Percentiles rank a stretch among this genome's conserved stretches.
Conservation (phyloP, 1,140 invertebrate species). For the Platyura marginata region DNA sequence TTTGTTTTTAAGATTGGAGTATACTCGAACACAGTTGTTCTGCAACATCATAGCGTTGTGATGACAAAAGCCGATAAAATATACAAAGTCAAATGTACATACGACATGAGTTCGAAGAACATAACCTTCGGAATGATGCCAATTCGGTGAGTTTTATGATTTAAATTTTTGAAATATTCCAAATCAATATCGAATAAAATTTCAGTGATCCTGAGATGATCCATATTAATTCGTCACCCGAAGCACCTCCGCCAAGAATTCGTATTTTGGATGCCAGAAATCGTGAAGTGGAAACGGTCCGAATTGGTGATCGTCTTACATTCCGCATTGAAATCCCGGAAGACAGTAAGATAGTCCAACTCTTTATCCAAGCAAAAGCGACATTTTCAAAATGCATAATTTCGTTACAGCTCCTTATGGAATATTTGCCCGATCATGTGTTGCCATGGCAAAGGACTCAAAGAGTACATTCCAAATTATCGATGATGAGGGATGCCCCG, state of each 20-base stretch:
- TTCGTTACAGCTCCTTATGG: slow-evolving; percentile 72
- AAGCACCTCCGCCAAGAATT: slow-evolving; percentile 84
- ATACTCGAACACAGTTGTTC: slow-evolving; percentile 85
- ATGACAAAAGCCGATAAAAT: slow-evolving; percentile 95
- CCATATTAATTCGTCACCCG: slow-evolving; percentile 84
- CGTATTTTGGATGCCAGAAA: slow-evolving; percentile 68
- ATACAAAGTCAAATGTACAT: slow-evolving; percentile 91
- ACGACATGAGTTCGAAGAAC: slow-evolving; percentile 91
- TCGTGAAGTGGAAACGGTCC: slow-evolving; percentile 81
- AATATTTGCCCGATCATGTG: slow-evolving; percentile 86
- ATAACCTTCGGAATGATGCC: slow-evolving; percentile 96
- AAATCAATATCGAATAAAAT: slow-evolving; percentile 4
- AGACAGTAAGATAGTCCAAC: slow-evolving; percentile 53
- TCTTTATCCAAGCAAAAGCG: too few relatives aligned
- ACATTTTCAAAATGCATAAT: too few relatives aligned
- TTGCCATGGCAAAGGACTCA: slow-evolving; percentile 92
- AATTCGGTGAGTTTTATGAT: slow-evolving; percentile 41
- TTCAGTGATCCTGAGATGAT: slow-evolving; percentile 81
- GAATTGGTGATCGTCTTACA: slow-evolving; percentile 84
- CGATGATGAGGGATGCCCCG: slow-evolving; percentile 85
- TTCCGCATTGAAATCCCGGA: slow-evolving; percentile 92
- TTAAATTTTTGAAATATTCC: too few relatives aligned
- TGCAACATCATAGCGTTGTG: slow-evolving; percentile 89
- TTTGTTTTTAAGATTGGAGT: slow-evolving; percentile 59
- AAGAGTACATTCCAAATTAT: slow-evolving; percentile 92